A percentile compares a stretch with the other conserved stretches of the same genome.
phyloP scores from a whole-genome alignment of 1,140 invertebrate genomes.

The Theocolax elegans region DNA sequence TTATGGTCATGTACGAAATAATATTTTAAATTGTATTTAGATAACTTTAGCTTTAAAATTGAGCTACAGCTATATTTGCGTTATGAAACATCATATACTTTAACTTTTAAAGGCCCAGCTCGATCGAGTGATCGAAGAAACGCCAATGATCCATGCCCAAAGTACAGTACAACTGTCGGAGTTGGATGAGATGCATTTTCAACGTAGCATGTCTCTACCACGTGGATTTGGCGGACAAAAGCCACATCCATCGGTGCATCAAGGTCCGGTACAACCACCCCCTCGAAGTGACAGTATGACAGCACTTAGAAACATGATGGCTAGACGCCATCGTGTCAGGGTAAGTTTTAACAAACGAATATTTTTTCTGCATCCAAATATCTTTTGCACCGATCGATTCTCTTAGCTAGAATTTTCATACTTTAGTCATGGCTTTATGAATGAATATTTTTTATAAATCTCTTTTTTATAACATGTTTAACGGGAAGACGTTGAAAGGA shows the following conservation, averaged over 20 bases:
- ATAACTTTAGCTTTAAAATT: too few relatives aligned
- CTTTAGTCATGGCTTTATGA: constrained; percentile 17
- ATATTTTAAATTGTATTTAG: too few relatives aligned
- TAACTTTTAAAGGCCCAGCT: constrained; percentile 49
- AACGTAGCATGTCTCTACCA: constrained; percentile 65
- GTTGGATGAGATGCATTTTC: constrained; percentile 59
- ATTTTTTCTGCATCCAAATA: not conserved
- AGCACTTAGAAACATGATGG: constrained; percentile 62
- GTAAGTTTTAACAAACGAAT: constrained; percentile 48
- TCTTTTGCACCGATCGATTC: constrained; percentile 1
- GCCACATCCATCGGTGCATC: constrained; percentile 48
- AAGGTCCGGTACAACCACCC: constrained; percentile 60
- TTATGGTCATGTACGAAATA: not conserved
- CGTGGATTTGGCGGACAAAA: constrained; percentile 63
- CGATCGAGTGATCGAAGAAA: constrained; percentile 57
- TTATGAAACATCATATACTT: too few relatives aligned
- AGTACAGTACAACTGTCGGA: constrained; percentile 57
- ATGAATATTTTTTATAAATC: constrained; percentile 4
- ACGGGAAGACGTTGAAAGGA: constrained; percentile 9
- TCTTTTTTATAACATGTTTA: not conserved
- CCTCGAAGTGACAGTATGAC: constrained; percentile 66
- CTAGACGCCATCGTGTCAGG: constrained; percentile 58
- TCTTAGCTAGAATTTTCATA: constrained; percentile 17
- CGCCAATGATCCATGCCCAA: constrained; percentile 56
- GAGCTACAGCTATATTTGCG: too few relatives aligned